phyloP scores from a whole-genome alignment of 1,140 invertebrate species.

The Kradibia gibbosae region DNA sequence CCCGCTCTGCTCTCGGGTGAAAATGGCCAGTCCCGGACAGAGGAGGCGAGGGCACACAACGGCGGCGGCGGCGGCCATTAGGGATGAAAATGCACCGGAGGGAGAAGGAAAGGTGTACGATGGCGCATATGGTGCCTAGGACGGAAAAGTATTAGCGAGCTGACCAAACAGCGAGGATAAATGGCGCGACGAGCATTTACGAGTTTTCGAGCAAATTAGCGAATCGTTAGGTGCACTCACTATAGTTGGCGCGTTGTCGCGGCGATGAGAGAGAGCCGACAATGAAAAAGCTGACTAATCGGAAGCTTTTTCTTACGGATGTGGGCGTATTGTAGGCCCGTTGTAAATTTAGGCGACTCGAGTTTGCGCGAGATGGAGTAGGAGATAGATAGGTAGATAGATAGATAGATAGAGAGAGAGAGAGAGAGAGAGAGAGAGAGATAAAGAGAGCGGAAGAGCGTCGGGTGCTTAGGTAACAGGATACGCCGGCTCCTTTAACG shows the following conservation, averaged over 20 bases:
- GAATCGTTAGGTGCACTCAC: not conserved
- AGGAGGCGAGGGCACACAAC: conserved; percentile 13
- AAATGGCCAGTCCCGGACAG: conserved; percentile 41
- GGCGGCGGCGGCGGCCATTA: conserved; percentile 40
- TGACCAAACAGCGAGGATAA: not conserved
- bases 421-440: conserved; percentile 53
- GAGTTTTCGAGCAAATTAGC: not conserved
- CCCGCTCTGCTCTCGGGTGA: not conserved
- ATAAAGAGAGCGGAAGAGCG: not conserved
- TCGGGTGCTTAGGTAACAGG: conserved; percentile 8
- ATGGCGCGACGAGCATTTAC: not conserved
- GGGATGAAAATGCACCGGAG: conserved; percentile 37
- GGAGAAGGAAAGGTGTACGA: not conserved
- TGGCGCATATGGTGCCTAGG: not conserved
- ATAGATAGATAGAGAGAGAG: conserved; percentile 12
- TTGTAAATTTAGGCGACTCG: not conserved
- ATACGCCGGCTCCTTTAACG: not conserved
- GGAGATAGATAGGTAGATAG: conserved; percentile 10
- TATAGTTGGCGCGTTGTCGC: not conserved
- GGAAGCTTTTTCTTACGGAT: not conserved
- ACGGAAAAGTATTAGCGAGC: not conserved
- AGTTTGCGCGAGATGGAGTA: conserved; percentile 13
- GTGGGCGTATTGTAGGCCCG: not conserved
- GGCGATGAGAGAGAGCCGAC: not conserved
- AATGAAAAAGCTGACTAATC: conserved; percentile 1